Base-by-base conservation (phyloP, 2,797 vertebrate genomes). In the Phylloscopus collybita region DNA sequence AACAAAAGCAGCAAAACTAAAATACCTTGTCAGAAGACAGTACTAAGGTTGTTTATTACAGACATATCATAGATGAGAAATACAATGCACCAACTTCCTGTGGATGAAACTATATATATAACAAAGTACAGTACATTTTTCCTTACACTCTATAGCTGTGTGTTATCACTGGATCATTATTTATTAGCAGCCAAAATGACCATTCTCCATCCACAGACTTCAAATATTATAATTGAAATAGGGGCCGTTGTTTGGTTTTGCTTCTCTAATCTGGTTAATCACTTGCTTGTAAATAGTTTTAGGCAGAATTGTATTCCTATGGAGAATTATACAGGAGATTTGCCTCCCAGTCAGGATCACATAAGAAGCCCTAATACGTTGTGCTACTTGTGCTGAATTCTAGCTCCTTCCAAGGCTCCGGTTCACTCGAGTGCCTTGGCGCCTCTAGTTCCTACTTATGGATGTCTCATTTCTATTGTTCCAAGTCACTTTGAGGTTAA, bases 401-500 rank as follows among this genome's bases (percentile, higher is more conserved):
- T 42, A 86, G 23, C 34, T 76, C 40, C 27, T 82, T 85, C 45
- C 21, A 61, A 65, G 38, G 5, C 14, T 12, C 22, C 18, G 6
- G 42, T 60, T 95, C 84, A 70, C 27, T 26, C 34, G 71, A 79
- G 10, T 78, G 34, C 20, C 30, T 88, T 70, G 20, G 9, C 0
- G 0, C 11, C 34, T 88, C 53, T 60, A 14, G 64, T 40, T 89
- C 12, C 25, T 91, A 9, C 73, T 78, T 88, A 50, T 50, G 22
- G 17, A 26, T 61, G 7, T 22, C 53, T 81, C 30, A 18, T 75
- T 90, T 78, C 72, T 42, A 7, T 69, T 92, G 42, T 83, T 90
- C 11, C 78, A 79, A 75, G 45, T 90, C 85, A 86, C 13, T 81
- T 26, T 86, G 56, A 92, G 67, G 74, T 92, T 81, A 92, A 93